Evolutionary conservation across 2,797 vertebrate genomes (phyloP).

Genomic region (Eremophila alpestris): DNA sequence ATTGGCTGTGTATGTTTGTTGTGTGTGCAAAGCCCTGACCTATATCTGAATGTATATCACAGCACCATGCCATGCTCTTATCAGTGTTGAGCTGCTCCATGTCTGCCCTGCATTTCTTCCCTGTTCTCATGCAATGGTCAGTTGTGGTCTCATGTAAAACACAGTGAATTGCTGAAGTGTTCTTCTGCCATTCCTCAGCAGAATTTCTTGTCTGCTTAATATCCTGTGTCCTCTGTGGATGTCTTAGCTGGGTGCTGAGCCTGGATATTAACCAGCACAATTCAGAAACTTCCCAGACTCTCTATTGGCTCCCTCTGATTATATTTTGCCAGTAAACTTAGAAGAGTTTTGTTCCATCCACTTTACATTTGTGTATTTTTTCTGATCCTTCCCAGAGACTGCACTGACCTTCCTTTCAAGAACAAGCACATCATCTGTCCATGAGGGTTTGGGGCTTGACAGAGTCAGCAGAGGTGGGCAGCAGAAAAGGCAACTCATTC

Average conservation of each 20-base stretch:
- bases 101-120: not conserved
- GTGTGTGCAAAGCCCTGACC: not conserved
- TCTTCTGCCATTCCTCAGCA: not conserved
- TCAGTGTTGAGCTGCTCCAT: not conserved
- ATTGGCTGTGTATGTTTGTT: not conserved
- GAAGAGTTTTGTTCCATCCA: not conserved
- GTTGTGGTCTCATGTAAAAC: not conserved
- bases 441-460: not conserved
- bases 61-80: not conserved
- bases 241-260: not conserved
- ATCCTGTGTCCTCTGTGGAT: not conserved
- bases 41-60: not conserved
- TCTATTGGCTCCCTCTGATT: not conserved
- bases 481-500: not conserved
- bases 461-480: not conserved
- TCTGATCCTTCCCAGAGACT: not conserved
- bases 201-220: not conserved
- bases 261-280: not conserved
- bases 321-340: not conserved
- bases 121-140: not conserved
- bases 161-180: not conserved
- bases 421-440: not conserved
- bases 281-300: not conserved
- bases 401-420: not conserved
- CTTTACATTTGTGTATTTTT: not conserved